Conservation (phyloP, 2,113 vertebrate species). For the Poeciliopsis occidentalis region DNA sequence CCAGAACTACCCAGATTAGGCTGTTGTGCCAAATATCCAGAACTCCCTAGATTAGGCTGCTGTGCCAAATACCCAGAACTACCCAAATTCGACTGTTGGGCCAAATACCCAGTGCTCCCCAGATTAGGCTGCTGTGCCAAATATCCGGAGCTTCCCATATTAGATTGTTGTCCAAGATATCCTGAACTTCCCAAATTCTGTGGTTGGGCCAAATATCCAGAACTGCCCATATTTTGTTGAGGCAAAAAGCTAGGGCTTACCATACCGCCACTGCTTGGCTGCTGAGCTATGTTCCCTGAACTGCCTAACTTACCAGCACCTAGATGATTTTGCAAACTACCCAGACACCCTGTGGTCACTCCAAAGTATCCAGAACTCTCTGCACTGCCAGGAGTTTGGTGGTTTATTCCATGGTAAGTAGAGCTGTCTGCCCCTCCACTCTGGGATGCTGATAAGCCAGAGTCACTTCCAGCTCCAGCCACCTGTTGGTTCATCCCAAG, state of each 20-base stretch:
- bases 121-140: slow-evolving; percentile 56
- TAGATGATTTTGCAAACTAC: slow-evolving; percentile 67
- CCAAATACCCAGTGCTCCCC: slow-evolving; percentile 67
- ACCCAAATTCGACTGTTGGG: slow-evolving; percentile 52
- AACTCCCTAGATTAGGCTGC: slow-evolving; percentile 64
- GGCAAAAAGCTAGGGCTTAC: slow-evolving; percentile 51
- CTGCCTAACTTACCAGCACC: slow-evolving; percentile 67
- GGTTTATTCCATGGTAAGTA: slow-evolving; percentile 71
- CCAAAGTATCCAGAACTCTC: slow-evolving; percentile 78
- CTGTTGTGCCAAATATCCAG: slow-evolving; percentile 67
- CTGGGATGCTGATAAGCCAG: slow-evolving; percentile 71
- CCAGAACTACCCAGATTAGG: slow-evolving; percentile 64
- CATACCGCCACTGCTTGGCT: slow-evolving; percentile 56
- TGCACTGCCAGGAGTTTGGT: slow-evolving; percentile 70
- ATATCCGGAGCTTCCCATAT: slow-evolving; percentile 54
- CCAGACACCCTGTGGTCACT: slow-evolving; percentile 54
- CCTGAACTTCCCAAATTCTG: slow-evolving; percentile 57
- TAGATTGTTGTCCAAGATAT: slow-evolving; percentile 67
- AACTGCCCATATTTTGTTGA: slow-evolving; percentile 66
- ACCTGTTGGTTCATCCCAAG: slow-evolving; percentile 65
- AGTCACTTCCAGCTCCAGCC: slow-evolving; percentile 63
- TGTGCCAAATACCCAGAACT: slow-evolving; percentile 63
- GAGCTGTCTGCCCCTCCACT: slow-evolving; percentile 66
- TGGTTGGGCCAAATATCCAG: slow-evolving; percentile 63
- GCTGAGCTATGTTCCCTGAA: slow-evolving; percentile 69